These are phyloP conservation scores for Dermochelys coriacea DNA, from an alignment of 2,797 vertebrate species.

Conservation along the genomic window DNA sequence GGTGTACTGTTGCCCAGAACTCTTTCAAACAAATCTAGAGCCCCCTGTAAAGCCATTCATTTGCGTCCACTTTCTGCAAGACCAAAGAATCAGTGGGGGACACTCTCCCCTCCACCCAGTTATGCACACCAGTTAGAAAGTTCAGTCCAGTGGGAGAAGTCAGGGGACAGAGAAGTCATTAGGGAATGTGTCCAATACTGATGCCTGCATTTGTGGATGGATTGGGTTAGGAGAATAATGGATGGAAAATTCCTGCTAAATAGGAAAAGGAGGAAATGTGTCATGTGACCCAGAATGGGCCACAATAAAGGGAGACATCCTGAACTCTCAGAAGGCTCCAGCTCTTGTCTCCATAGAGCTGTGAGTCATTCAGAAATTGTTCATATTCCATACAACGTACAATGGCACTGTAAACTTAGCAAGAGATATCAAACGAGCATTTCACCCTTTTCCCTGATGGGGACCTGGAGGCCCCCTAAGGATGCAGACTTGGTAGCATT, in stretches of 20 bases:
- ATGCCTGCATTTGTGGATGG: not conserved
- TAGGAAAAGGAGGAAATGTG: not conserved
- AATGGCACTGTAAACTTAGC: not conserved
- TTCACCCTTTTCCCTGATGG: not conserved
- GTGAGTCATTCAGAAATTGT: not conserved
- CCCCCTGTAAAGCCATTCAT: not conserved
- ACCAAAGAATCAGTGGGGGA: not conserved
- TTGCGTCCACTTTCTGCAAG: not conserved
- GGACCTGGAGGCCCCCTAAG: not conserved
- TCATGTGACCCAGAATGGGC: not conserved
- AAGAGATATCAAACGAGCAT: not conserved
- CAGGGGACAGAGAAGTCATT: not conserved
- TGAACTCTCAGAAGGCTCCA: not conserved
- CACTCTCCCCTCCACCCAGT: not conserved
- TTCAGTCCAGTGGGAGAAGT: not conserved
- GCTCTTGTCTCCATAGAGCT: not conserved
- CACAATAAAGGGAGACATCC: not conserved
- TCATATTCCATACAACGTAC: not conserved
- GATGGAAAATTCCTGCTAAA: not conserved
- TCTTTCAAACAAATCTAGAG: not conserved
- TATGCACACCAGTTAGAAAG: not conserved
- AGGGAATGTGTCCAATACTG: not conserved
- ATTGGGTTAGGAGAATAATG: not conserved
- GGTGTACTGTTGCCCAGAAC: not conserved
- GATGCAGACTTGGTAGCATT: not conserved